These are phyloP conservation scores for Eupithecia exiguata DNA, from an alignment of 2,888 invertebrate genomes.

Conservation along the genomic window DNA sequence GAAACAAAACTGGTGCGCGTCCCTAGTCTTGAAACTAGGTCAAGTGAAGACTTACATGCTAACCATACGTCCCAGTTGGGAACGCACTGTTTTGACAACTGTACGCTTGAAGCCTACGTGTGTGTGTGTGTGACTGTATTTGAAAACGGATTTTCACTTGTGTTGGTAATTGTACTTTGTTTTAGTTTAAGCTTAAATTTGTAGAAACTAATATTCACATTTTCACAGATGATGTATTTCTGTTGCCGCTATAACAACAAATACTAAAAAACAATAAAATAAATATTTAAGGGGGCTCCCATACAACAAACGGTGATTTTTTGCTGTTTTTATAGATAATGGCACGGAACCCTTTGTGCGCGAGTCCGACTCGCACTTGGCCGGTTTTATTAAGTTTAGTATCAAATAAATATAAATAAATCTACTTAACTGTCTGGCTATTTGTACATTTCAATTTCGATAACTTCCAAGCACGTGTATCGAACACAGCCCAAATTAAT, in stretches of 20 bases:
- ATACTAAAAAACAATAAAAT: too few species aligned
- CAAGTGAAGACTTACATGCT: constrained; percentile 47
- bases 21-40: constrained; percentile 44
- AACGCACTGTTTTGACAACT: constrained; percentile 43
- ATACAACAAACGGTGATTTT: too few species aligned
- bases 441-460: neutral
- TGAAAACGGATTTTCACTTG: neutral
- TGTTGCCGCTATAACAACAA: too few species aligned
- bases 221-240: too few species aligned
- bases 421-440: too few species aligned
- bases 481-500: constrained; percentile 9
- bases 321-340: too few species aligned
- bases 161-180: neutral
- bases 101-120: constrained; percentile 30
- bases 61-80: constrained; percentile 43
- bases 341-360: too few species aligned
- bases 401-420: too few species aligned
- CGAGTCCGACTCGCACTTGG: too few species aligned
- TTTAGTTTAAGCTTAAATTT: neutral
- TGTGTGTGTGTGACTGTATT: constrained; percentile 8
- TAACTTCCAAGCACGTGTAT: neutral
- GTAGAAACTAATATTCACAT: neutral
- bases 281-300: too few species aligned
- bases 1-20: neutral
- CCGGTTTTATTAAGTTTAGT: too few species aligned